Evolutionary conservation across 2,888 invertebrate species (phyloP).

Genomic region (Seladonia tumulorum): DNA sequence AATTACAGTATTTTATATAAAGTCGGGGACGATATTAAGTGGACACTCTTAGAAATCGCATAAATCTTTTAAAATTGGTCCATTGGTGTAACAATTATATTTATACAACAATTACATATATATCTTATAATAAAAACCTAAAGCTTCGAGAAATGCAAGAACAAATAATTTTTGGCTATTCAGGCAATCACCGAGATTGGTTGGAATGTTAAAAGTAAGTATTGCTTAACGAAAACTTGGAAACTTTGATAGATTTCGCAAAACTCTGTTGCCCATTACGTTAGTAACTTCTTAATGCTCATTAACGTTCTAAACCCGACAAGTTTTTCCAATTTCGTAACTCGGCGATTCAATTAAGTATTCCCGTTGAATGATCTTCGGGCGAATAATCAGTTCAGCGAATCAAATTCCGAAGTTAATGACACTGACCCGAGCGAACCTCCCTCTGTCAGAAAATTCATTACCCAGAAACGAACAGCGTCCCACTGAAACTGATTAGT

Average conservation of each 20-base stretch:
- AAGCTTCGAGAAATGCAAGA: background rate
- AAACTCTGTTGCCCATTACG: background rate
- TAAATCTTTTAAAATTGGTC: too few relatives aligned
- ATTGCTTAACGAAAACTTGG: background rate
- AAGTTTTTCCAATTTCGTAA: background rate
- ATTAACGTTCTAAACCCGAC: background rate
- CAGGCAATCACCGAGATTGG: background rate
- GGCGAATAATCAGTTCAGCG: background rate
- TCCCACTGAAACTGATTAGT: conserved; percentile 2
- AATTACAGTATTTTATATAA: too few relatives aligned
- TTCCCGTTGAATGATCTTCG: background rate
- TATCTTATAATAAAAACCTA: background rate
- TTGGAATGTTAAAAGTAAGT: background rate
- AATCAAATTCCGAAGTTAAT: conserved; percentile 4
- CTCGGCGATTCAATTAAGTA: background rate
- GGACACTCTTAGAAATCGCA: too few relatives aligned
- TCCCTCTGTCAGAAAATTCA: conserved; percentile 2
- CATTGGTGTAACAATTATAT: too few relatives aligned
- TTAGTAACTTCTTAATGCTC: background rate
- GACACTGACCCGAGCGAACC: background rate
- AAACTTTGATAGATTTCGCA: conserved; percentile 6
- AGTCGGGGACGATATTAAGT: too few relatives aligned
- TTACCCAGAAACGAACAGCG: background rate
- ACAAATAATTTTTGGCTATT: background rate
- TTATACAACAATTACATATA: too few relatives aligned